Percentiles rank a stretch among this genome's conserved stretches.
Evolutionary conservation across 1,140 invertebrate species (phyloP).

Genomic region (Propsilocerus akamusi): DNA sequence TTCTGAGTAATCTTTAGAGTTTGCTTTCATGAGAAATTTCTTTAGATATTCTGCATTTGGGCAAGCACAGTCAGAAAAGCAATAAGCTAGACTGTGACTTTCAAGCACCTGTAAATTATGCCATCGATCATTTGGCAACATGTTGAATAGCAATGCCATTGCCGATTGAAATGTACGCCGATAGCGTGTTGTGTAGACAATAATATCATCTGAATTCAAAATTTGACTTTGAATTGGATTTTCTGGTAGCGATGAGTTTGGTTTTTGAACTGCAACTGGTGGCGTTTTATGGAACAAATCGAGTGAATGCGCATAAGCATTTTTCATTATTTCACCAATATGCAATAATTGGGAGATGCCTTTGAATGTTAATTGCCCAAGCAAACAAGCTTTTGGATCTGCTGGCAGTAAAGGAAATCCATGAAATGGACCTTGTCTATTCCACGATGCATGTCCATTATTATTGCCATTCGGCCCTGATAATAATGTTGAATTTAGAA

Average conservation of each 20-base stretch:
- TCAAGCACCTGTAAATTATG: conserved; percentile 30
- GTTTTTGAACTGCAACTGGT: conserved; percentile 2
- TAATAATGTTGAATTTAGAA: conserved; percentile 26
- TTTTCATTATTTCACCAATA: conserved; percentile 48
- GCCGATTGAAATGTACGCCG: conserved; percentile 78
- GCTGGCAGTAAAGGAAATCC: conserved; percentile 57
- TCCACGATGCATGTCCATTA: conserved; percentile 42
- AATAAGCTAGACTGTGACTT: conserved; percentile 67
- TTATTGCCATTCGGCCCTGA: conserved; percentile 29
- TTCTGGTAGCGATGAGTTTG: conserved; percentile 4
- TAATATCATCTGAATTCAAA: conserved; percentile 35
- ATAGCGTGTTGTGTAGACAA: conserved; percentile 65
- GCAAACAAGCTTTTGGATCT: conserved; percentile 32
- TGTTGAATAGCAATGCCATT: conserved; percentile 56
- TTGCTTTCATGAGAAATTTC: conserved; percentile 12
- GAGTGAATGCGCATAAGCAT: conserved; percentile 42
- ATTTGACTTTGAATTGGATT: conserved; percentile 15
- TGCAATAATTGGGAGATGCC: conserved; percentile 56
- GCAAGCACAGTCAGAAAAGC: conserved; percentile 66
- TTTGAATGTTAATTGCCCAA: conserved; percentile 51
- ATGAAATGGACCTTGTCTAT: conserved; percentile 62
- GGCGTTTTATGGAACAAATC: conserved; percentile 23
- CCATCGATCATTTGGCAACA: conserved; percentile 36
- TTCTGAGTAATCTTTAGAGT: conserved; percentile 11
- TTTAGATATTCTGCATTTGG: conserved; percentile 37